Percentiles rank a stretch among this genome's conserved stretches.
Evolutionary conservation across 2,113 vertebrate genomes (phyloP).

Genomic region (Serinus canaria): DNA sequence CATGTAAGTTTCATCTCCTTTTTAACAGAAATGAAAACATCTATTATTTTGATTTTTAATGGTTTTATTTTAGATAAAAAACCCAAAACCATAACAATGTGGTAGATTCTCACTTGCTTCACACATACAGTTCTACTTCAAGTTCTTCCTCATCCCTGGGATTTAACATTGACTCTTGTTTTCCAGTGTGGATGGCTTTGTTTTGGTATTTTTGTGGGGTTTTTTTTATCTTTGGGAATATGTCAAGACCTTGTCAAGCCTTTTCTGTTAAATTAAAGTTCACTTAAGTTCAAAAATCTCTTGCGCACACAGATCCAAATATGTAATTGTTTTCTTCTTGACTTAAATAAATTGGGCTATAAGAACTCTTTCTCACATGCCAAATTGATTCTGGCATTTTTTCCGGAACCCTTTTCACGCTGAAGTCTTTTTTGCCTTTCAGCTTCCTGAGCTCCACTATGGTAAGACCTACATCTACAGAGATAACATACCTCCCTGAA

Average conservation of each 20-base stretch:
- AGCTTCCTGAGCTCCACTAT: background rate
- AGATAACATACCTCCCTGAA: background rate
- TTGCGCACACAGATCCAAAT: background rate
- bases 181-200: background rate
- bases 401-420: background rate
- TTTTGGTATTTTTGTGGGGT: background rate
- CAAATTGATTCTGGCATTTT: background rate
- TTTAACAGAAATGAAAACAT: background rate
- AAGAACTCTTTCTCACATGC: background rate
- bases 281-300: background rate
- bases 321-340: background rate
- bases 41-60: background rate
- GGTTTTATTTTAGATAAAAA: background rate
- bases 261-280: background rate
- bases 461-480: background rate
- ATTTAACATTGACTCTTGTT: background rate
- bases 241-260: background rate
- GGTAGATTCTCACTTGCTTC: background rate
- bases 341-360: background rate
- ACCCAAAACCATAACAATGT: accelerated
- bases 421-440: background rate
- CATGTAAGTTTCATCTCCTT: background rate
- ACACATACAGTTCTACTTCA: background rate
- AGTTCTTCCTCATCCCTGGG: background rate
- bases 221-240: background rate